Conservation (phyloP, 2,888 invertebrate species). For the Idaea dimidiata region DNA sequence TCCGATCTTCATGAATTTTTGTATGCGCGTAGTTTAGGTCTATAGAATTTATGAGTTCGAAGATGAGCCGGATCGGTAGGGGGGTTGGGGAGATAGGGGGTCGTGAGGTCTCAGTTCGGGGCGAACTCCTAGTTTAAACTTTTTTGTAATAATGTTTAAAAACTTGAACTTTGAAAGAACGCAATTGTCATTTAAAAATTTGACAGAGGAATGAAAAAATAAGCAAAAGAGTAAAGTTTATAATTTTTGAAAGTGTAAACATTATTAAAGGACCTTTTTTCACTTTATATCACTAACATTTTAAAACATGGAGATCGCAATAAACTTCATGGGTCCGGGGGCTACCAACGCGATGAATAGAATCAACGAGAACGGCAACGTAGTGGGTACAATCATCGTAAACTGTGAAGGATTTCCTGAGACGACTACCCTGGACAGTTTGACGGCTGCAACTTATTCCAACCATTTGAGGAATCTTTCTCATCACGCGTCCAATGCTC, state of each 20-base stretch:
- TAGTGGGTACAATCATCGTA: constrained; percentile 73
- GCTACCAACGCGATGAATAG: constrained; percentile 59
- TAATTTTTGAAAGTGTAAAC: background rate
- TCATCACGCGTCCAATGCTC: constrained; percentile 54
- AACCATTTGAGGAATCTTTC: constrained; percentile 67
- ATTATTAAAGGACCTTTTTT: background rate
- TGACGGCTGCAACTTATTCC: constrained; percentile 73
- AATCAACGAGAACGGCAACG: constrained; percentile 71
- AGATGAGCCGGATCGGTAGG: too few relatives aligned
- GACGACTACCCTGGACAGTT: constrained; percentile 72
- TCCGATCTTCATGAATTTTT: too few relatives aligned
- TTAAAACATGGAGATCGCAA: background rate
- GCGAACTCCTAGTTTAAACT: too few relatives aligned
- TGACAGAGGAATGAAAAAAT: background rate
- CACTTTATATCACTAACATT: background rate
- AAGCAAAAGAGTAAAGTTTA: background rate
- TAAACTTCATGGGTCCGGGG: constrained; percentile 45
- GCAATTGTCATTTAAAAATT: background rate
- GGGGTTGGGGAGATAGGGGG: too few relatives aligned
- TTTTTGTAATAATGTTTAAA: too few relatives aligned
- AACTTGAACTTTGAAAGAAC: too few relatives aligned
- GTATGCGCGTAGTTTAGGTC: too few relatives aligned
- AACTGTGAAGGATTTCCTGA: constrained; percentile 74
- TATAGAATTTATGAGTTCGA: too few relatives aligned
- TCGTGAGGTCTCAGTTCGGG: too few relatives aligned